Evolutionary conservation across 2,797 vertebrate species (phyloP).

Genomic region (Alca torda): DNA sequence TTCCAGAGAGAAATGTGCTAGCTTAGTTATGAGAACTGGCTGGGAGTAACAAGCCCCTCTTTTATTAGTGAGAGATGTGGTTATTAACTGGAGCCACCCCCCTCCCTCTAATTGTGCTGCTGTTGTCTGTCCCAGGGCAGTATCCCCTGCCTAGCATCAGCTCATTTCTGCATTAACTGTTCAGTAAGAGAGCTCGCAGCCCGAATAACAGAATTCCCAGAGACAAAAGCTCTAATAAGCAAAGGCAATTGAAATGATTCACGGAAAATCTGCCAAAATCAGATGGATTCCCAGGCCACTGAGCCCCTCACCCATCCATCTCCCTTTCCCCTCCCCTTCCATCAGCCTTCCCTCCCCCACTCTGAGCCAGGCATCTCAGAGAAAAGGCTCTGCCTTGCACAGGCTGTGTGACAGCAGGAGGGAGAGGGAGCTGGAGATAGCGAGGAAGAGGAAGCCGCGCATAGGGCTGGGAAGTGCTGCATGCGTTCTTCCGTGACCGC

Average conservation of each 20-base stretch:
- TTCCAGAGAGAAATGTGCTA: not conserved
- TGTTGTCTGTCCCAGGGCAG: not conserved
- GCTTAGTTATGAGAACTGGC: not conserved
- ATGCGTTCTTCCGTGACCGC: not conserved
- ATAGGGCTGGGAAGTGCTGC: not conserved
- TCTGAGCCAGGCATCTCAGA: constrained; percentile 43
- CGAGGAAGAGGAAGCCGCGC: not conserved
- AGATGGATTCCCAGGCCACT: constrained; percentile 25
- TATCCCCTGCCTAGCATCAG: not conserved
- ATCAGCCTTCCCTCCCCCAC: constrained; percentile 55
- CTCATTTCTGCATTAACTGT: not conserved
- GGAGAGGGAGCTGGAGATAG: not conserved
- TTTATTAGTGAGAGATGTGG: not conserved
- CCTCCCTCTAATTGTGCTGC: not conserved
- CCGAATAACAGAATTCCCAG: not conserved
- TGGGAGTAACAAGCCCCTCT: not conserved
- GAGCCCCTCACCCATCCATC: constrained; percentile 26
- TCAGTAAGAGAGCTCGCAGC: not conserved
- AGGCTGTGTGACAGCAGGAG: constrained; percentile 74
- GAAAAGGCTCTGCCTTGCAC: constrained; percentile 73
- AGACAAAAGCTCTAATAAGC: not conserved
- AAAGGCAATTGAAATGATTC: not conserved
- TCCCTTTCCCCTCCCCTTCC: constrained; percentile 41
- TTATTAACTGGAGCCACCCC: not conserved
- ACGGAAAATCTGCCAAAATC: constrained; percentile 22